phyloP scores from a whole-genome alignment of 1,140 invertebrate species.

The Macrobrachium nipponense region DNA sequence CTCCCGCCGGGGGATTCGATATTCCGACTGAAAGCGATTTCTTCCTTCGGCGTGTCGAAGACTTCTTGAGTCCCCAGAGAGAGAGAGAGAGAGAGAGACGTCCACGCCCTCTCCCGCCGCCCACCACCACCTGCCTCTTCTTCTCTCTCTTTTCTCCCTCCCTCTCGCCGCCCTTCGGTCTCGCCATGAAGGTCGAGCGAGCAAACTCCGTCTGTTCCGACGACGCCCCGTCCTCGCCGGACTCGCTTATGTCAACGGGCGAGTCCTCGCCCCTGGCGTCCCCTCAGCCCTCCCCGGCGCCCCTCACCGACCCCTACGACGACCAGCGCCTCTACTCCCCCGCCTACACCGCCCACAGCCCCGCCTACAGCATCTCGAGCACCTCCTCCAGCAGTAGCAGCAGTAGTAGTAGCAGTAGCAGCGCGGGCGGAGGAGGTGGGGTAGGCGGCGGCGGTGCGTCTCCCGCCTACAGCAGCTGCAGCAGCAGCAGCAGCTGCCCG shows the following conservation, averaged over 20 bases:
- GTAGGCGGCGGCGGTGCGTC: constrained; percentile 11
- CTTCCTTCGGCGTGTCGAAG: not conserved
- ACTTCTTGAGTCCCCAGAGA: not conserved
- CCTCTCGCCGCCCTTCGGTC: too few relatives aligned
- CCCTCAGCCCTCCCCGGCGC: constrained; percentile 50
- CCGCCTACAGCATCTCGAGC: constrained; percentile 51
- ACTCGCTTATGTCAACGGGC: constrained; percentile 52
- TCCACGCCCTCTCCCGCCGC: not conserved
- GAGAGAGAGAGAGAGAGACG: too few relatives aligned
- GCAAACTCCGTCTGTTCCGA: constrained; percentile 59
- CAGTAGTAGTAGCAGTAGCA: constrained; percentile 22
- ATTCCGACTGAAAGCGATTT: too few relatives aligned
- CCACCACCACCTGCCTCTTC: not conserved
- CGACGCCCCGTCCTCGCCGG: constrained; percentile 59
- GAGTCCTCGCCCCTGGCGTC: constrained; percentile 54
- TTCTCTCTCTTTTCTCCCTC: too few relatives aligned
- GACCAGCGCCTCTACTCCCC: constrained; percentile 60
- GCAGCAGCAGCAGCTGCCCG: constrained; percentile 15
- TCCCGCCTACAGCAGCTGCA: not conserved
- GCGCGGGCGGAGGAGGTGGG: constrained; percentile 1
- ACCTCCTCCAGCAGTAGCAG: too few relatives aligned
- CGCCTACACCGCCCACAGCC: constrained; percentile 56
- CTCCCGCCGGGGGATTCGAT: too few relatives aligned
- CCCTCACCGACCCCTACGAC: constrained; percentile 56
- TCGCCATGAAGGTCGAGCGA: constrained; percentile 60